Base-by-base conservation (phyloP, 2,888 invertebrate species). In the Ditylenchus weischeri region DNA sequence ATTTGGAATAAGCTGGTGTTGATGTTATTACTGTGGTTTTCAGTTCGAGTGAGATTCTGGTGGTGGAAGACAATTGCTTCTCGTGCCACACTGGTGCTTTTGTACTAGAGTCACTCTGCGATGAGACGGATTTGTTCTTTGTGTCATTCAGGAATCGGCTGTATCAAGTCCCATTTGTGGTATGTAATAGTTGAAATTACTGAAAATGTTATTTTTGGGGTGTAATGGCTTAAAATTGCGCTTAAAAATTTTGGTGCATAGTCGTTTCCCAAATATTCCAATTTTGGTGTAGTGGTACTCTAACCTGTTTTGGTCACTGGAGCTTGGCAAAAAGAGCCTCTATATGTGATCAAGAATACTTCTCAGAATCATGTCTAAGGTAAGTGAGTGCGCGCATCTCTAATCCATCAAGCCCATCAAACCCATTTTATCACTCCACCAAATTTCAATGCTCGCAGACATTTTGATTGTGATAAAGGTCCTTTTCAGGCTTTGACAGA, bases 41-140 rank as follows among this genome's bases (percentile, higher is more conserved):
- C 38, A 66, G 66, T 29, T 19, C 38, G 0, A 63, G 62, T n/a
- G 57, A 79, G 72, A 78, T 77, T n/a, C 71, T 79, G 61, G 89
- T 91, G 57, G 87, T 89, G n/a, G 90, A 90, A 70, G 93, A 93
- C 85, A 92, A 93, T 85, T 91, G 91, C 84, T 93, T 92, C 83
- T 86, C 90, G 79, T 93, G 92, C 84, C 89, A 91, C 84, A 88
- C 63, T 21, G 19, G 50, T 29, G 63, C 63, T 50, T 89, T 93
- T 69, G 89, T 89, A 83, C 88, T 89, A 81, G 88, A 90, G 79
- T 62, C 75, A 5, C 23, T 58, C 8, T 49, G 75, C 50, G 49
- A 73, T 50, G 66, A 74, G 19, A 60, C 71, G 75, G 91, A 92
- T 84, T 89, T 93, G 76, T 86, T 92, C 68, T 91, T 90, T 83